Evolutionary conservation across 2,113 vertebrate genomes (phyloP).

Genomic region (Fulica atra): DNA sequence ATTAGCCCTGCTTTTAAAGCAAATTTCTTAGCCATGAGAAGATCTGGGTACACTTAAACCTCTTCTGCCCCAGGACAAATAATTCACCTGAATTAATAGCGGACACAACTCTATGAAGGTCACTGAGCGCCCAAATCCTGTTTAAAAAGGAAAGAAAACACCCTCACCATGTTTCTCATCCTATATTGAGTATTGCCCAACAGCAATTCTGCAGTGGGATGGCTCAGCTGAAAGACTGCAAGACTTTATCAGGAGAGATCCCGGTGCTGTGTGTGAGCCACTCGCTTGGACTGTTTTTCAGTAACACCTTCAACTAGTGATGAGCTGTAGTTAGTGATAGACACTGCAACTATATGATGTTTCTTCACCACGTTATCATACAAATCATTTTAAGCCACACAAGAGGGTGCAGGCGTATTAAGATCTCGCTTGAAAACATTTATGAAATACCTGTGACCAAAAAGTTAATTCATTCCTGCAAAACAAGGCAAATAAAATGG

Average conservation of each 20-base stretch:
- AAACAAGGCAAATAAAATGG: background rate
- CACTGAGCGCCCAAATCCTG: background rate
- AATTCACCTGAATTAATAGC: background rate
- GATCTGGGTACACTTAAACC: background rate
- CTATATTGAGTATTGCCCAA: background rate
- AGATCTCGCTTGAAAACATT: background rate
- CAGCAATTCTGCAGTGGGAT: background rate
- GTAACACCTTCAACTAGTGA: constrained; percentile 6
- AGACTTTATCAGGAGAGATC: background rate
- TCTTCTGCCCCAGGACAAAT: background rate
- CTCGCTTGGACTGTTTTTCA: background rate
- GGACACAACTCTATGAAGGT: background rate
- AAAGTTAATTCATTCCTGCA: background rate
- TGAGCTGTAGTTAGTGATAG: background rate
- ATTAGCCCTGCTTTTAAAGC: background rate
- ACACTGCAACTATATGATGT: background rate
- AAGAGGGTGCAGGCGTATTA: background rate
- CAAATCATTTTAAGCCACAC: background rate
- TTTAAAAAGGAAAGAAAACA: background rate
- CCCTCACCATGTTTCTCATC: fast-evolving
- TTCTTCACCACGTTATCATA: background rate
- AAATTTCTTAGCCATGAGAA: background rate
- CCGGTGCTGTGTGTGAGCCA: background rate
- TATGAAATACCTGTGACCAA: background rate
- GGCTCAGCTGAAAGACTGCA: background rate